Percentiles rank a stretch among this genome's conserved stretches.
phyloP scores from a whole-genome alignment of 2,797 vertebrate species.

The Spondyliosoma cantharus region DNA sequence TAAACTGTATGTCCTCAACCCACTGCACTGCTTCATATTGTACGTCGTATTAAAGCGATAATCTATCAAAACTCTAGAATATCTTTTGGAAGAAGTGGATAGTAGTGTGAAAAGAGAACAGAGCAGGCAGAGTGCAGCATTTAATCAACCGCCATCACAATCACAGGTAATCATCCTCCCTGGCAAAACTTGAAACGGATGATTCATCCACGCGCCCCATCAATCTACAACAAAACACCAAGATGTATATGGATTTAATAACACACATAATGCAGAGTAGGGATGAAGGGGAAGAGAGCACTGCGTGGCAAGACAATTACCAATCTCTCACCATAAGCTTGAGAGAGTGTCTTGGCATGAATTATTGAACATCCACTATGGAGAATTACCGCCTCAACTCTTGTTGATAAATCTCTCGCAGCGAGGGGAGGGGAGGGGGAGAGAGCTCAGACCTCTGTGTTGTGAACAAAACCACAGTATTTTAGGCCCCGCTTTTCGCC shows the following conservation, averaged over 20 bases:
- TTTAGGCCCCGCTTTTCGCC: conserved; percentile 43
- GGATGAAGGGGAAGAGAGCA: conserved; percentile 24
- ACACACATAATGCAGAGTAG: conserved; percentile 46
- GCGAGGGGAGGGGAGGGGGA: neutral
- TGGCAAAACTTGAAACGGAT: conserved; percentile 60
- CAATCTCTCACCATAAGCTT: conserved; percentile 66
- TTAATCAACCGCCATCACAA: conserved; percentile 52
- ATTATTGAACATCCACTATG: conserved; percentile 74
- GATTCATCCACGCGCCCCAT: conserved; percentile 49
- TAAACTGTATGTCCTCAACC: neutral
- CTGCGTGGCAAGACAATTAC: conserved; percentile 65
- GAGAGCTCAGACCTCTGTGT: conserved; percentile 37
- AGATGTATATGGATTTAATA: conserved; percentile 63
- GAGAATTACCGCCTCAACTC: conserved; percentile 66
- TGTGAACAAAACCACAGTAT: conserved; percentile 49
- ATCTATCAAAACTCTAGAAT: neutral
- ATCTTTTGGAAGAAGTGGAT: neutral
- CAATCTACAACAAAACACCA: conserved; percentile 54
- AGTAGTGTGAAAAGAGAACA: neutral
- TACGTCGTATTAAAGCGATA: neutral
- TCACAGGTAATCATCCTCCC: conserved; percentile 58
- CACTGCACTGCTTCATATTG: neutral
- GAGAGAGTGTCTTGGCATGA: conserved; percentile 66
- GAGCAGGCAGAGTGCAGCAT: conserved; percentile 1
- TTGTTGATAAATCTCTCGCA: conserved; percentile 61